A percentile compares a stretch with the other conserved stretches of the same genome.
Conservation (phyloP, 2,888 invertebrate genomes). For the Pyrgus malvae region DNA sequence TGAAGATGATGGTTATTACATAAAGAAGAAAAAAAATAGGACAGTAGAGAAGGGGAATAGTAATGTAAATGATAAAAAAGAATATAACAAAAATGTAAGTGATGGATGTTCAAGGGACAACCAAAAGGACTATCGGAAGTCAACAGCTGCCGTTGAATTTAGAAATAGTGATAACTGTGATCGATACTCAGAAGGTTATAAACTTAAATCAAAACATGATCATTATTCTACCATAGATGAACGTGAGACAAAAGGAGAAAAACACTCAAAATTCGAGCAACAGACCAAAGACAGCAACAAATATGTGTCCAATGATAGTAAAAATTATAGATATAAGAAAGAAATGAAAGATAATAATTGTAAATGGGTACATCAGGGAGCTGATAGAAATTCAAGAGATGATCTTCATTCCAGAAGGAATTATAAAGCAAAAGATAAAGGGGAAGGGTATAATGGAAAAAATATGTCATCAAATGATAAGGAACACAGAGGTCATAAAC, state of each 20-base stretch:
- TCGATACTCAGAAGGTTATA: too few species aligned
- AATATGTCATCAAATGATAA: not conserved
- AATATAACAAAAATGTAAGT: constrained; percentile 29
- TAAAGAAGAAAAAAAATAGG: constrained; percentile 33
- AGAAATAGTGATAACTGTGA: too few species aligned
- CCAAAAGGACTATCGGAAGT: not conserved
- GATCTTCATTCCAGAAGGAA: not conserved
- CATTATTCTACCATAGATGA: not conserved
- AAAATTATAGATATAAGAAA: not conserved
- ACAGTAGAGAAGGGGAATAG: constrained; percentile 14
- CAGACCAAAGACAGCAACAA: not conserved
- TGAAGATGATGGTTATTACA: constrained; percentile 31
- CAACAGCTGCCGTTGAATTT: not conserved
- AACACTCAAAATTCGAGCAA: not conserved
- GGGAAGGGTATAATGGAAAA: constrained; percentile 21
- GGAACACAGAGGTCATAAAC: constrained; percentile 36
- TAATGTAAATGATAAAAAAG: constrained; percentile 22
- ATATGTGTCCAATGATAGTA: not conserved
- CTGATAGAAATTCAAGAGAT: not conserved
- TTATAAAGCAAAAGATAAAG: constrained; percentile 37
- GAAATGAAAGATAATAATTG: not conserved
- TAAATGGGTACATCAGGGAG: constrained; percentile 6
- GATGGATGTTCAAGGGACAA: not conserved
- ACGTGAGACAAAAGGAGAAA: not conserved
- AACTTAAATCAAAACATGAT: too few species aligned